Base-by-base conservation (phyloP, 2,888 invertebrate genomes). In the Euproctis similis region DNA sequence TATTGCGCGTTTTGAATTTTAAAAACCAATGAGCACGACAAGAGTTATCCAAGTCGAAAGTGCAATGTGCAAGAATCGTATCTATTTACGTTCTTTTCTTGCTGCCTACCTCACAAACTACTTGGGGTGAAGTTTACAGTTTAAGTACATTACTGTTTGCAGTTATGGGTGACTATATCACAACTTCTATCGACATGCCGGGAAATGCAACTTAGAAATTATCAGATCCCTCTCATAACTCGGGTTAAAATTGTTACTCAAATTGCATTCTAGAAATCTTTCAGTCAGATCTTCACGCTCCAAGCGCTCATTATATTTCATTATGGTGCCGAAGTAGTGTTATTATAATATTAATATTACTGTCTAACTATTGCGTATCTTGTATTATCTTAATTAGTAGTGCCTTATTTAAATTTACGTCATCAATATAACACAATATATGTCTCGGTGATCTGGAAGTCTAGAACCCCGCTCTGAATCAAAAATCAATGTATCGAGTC, bases 141-240 rank as follows among this genome's bases (percentile, higher is more conserved):
- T 8, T 23, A 23, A 40, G 21, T 26, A 31, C 25, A 28, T 34
- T 36, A n/a, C 28, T 30, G 34, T 24, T 26, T 23, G 36, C 34
- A 27, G 51, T 49, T 52, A 45, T 46, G 55, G 53, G 58, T 58
- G 55, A 57, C 56, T 54, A 53, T 74, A 77, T 76, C 77, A 53
- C 49, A 36, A 44, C 43, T 49, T 50, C 58, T 73, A 78, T 80
- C 80, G 65, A 54, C 67, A 60, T 65, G 66, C 61, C 59, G 63
- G 63, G 67, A 72, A 74, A 72, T 64, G 67, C 71, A 68, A 65
- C 65, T 59, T 48, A 56, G 67, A 61, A 65, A 68, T 71, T 80
- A 84, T 84, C 82, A 65, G 82, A 81, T 82, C 72, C 71, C 59
- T 65, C 64, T 69, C 67, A 78, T 82, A 81, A 77, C 72, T 80